These are phyloP conservation scores for Tichodroma muraria DNA, from an alignment of 2,113 vertebrate species.

Conservation along the genomic window DNA sequence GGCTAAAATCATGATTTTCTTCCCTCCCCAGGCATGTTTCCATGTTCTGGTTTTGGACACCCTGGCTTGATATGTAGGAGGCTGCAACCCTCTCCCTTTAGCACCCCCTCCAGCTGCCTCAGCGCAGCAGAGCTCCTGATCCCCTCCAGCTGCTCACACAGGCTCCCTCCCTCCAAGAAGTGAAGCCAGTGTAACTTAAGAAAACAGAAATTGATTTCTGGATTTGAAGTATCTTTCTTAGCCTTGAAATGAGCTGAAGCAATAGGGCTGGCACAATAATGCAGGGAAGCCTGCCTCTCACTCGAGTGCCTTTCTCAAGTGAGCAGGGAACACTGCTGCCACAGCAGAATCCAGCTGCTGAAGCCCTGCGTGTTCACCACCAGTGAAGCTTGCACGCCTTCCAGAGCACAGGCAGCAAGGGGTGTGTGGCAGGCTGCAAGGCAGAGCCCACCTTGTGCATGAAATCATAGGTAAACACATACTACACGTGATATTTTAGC, in stretches of 20 bases:
- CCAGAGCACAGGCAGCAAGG: neutral
- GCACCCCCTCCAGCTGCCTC: rapidly evolving
- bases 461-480: neutral
- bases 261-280: neutral
- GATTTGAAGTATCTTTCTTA: neutral
- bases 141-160: neutral
- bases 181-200: rapidly evolving
- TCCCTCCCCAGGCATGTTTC: neutral
- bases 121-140: neutral
- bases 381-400: rapidly evolving
- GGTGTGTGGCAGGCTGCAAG: neutral
- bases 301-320: rapidly evolving
- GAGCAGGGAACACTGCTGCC: rapidly evolving
- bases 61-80: neutral
- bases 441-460: neutral
- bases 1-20: neutral
- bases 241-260: neutral
- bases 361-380: rapidly evolving
- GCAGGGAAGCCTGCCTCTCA: neutral
- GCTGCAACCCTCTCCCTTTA: neutral
- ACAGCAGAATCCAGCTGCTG: neutral
- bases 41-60: neutral
- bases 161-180: neutral
- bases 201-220: neutral
- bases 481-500: neutral